These are phyloP conservation scores for Druceiella hillmani DNA, from an alignment of 2,888 invertebrate species.

Conservation along the genomic window DNA sequence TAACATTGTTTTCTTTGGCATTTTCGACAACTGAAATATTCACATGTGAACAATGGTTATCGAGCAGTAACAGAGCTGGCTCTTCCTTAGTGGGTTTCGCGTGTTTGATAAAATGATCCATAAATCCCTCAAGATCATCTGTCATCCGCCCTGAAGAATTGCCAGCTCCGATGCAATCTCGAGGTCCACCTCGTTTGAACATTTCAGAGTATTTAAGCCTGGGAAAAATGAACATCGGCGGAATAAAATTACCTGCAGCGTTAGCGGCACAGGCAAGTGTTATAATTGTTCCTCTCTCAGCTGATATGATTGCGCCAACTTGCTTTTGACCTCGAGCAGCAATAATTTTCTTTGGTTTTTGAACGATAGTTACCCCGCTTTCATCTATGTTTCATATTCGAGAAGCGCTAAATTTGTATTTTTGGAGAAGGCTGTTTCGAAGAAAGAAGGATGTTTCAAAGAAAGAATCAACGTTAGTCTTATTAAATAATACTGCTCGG, in stretches of 20 bases:
- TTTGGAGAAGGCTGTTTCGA: no score
- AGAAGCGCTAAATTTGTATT: no score
- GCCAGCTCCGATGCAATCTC: conserved; percentile 28
- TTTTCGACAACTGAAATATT: conserved; percentile 23
- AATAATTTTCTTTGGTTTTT: no score
- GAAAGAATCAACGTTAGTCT: no score
- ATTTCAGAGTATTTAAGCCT: conserved; percentile 22
- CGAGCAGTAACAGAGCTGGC: conserved; percentile 27
- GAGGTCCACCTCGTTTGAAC: conserved; percentile 26
- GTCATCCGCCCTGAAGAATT: conserved; percentile 30
- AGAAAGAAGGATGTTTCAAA: no score
- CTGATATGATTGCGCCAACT: no score
- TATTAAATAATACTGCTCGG: conserved; percentile 19
- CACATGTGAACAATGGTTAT: conserved; percentile 29
- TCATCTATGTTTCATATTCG: no score
- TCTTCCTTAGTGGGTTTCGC: conserved; percentile 19
- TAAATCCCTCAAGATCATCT: conserved; percentile 25
- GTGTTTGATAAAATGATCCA: conserved; percentile 29
- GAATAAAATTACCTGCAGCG: conserved; percentile 14
- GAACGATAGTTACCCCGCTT: no score
- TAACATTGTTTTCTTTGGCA: conserved; percentile 23
- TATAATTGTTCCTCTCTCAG: no score
- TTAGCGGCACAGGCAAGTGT: no score
- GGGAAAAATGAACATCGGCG: conserved; percentile 28
- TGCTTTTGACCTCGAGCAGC: no score